These are phyloP conservation scores for Trichopria drosophilae DNA, from an alignment of 2,888 invertebrate species.

Conservation along the genomic window DNA sequence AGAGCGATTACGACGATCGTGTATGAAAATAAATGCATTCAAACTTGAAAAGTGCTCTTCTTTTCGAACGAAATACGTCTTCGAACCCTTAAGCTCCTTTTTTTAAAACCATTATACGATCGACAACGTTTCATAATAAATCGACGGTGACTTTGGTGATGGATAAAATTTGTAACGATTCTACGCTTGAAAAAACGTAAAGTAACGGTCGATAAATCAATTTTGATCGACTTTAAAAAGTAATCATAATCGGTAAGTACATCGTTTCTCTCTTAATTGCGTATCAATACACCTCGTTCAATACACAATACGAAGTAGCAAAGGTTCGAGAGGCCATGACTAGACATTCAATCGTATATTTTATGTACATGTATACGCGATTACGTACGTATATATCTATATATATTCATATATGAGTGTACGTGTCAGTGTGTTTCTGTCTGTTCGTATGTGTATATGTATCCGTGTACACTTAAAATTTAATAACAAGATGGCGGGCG, in stretches of 20 bases:
- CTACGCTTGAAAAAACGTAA: no score
- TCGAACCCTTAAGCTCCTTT: not conserved
- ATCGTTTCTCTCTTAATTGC: no score
- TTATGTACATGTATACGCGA: no score
- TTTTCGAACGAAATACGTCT: constrained; percentile 16
- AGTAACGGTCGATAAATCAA: no score
- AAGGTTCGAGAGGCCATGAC: constrained; percentile 58
- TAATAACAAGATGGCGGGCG: constrained; percentile 58
- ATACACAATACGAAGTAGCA: constrained; percentile 47
- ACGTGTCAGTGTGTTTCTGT: not conserved
- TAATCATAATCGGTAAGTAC: no score
- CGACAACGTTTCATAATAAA: no score
- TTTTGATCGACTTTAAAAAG: no score
- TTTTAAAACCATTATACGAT: not conserved
- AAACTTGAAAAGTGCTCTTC: constrained; percentile 33
- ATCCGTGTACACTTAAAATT: constrained; percentile 48
- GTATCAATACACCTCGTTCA: constrained; percentile 39
- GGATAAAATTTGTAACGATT: constrained; percentile 20
- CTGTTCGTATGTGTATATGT: constrained; percentile 31
- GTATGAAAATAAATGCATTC: constrained; percentile 43
- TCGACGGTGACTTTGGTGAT: constrained; percentile 29
- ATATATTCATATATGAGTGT: constrained; percentile 22
- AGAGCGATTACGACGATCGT: constrained; percentile 39
- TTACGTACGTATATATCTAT: no score
- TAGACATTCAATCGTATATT: constrained; percentile 57